Conservation (phyloP, 1,140 invertebrate species). For the Caenorhabditis brenneri region DNA sequence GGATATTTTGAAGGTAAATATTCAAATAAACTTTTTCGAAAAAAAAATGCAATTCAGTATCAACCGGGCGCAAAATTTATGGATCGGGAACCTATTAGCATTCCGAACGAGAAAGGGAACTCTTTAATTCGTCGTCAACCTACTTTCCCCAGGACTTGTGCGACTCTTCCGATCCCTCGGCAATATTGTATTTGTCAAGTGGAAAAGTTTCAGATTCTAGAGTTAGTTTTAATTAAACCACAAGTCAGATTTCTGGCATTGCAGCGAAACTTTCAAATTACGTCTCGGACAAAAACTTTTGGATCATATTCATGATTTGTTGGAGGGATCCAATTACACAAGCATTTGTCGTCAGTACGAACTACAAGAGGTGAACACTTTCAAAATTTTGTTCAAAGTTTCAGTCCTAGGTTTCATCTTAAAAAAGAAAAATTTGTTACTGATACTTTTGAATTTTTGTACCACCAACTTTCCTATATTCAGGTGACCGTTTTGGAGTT, state of each 20-base stretch:
- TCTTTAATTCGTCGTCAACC: not conserved
- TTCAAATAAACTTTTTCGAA: not conserved
- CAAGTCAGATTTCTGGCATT: not conserved
- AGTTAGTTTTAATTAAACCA: not conserved
- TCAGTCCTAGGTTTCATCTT: too few relatives aligned
- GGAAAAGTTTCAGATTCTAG: not conserved
- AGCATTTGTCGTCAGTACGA: too few relatives aligned
- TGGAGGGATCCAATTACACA: too few relatives aligned
- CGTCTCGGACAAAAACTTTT: not conserved
- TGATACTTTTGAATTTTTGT: too few relatives aligned
- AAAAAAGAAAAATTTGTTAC: too few relatives aligned
- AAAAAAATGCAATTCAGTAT: not conserved
- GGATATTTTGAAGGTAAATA: constrained; percentile 7
- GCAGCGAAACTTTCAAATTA: not conserved
- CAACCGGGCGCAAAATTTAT: not conserved
- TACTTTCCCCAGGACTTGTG: not conserved
- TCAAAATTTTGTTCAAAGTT: too few relatives aligned
- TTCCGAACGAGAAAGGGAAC: not conserved
- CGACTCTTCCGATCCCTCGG: not conserved
- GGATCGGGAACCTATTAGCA: not conserved
- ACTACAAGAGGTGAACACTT: too few relatives aligned
- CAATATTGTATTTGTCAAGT: constrained; percentile 32
- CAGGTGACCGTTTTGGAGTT: too few relatives aligned
- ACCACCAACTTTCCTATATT: too few relatives aligned
- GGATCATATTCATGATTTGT: not conserved